Percentiles rank a stretch among this genome's conserved stretches.
Conservation (phyloP, 92 coral and sea anemone genomes). For the Diadumene lineata region DNA sequence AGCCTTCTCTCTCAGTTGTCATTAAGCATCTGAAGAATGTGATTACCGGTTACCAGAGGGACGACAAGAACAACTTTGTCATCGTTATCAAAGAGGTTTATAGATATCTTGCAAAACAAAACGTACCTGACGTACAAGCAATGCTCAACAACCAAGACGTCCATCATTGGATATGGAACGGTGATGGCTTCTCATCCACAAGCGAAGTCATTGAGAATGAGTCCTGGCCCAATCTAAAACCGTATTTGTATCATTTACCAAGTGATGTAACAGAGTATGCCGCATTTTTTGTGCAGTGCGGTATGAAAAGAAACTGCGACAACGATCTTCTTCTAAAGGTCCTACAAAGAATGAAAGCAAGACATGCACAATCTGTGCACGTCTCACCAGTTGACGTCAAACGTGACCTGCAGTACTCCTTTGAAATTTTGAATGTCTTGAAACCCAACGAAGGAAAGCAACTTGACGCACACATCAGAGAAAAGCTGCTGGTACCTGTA, state of each 20-base stretch:
- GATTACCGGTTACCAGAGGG: slow-evolving; percentile 12
- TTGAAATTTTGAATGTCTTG: slow-evolving; percentile 44
- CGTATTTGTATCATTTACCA: slow-evolving; percentile 52
- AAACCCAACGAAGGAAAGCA: slow-evolving; percentile 22
- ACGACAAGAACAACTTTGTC: slow-evolving; percentile 41
- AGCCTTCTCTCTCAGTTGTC: slow-evolving; percentile 34
- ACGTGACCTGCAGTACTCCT: slow-evolving; percentile 46
- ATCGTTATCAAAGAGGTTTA: slow-evolving; percentile 40
- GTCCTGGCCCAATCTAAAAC: slow-evolving; percentile 40
- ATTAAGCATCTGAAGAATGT: slow-evolving; percentile 35
- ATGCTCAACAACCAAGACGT: slow-evolving; percentile 6
- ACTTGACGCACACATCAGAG: slow-evolving; percentile 13
- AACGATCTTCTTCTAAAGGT: slow-evolving; percentile 28
- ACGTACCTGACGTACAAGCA: background rate
- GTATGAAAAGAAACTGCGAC: slow-evolving; percentile 33
- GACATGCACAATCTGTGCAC: slow-evolving; percentile 3
- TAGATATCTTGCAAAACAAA: slow-evolving; percentile 24
- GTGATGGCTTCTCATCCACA: slow-evolving; percentile 65
- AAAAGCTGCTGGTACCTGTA: slow-evolving; percentile 40
- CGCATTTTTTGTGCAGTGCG: slow-evolving; percentile 35
- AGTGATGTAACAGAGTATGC: slow-evolving; percentile 18
- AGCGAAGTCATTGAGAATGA: slow-evolving; percentile 13
- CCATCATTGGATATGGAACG: slow-evolving; percentile 64
- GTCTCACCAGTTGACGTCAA: slow-evolving; percentile 18
- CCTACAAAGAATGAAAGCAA: slow-evolving; percentile 31